Evolutionary conservation across 2,888 invertebrate genomes (phyloP).

Genomic region (Didymodactylos carnosus): DNA sequence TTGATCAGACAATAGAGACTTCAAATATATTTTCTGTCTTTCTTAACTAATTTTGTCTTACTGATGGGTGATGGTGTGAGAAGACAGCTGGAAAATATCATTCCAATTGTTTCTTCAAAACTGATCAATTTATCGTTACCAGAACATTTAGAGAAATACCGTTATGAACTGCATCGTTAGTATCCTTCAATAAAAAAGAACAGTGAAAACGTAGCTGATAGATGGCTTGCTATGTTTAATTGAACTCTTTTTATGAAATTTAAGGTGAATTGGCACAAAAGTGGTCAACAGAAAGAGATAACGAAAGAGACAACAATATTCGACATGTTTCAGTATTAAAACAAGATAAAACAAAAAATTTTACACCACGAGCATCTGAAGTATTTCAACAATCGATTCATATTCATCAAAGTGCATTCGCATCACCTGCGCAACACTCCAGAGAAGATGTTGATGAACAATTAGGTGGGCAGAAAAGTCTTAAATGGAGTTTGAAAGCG

Average conservation of each 20-base stretch:
- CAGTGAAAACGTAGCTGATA: no score
- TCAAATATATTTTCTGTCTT: no score
- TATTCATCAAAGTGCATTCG: no score
- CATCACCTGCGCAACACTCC: neutral
- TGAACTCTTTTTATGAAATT: neutral
- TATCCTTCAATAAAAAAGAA: neutral
- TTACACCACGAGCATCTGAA: neutral
- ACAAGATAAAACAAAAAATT: neutral
- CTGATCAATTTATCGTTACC: neutral
- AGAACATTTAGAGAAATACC: neutral
- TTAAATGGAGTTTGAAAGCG: neutral
- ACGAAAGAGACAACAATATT: no score
- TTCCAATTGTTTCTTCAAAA: neutral
- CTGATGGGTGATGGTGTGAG: no score
- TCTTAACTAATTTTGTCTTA: no score
- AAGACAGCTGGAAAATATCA: neutral
- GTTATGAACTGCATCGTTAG: neutral
- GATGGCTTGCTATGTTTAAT: neutral
- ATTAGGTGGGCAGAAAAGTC: neutral
- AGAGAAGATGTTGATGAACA: neutral
- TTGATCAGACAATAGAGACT: no score
- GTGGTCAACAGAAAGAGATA: no score
- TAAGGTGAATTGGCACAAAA: neutral
- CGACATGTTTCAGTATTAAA: no score
- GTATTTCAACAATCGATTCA: neutral